These are phyloP conservation scores for Bujurquina vittata DNA, from an alignment of 2,113 vertebrate species.

Conservation along the genomic window DNA sequence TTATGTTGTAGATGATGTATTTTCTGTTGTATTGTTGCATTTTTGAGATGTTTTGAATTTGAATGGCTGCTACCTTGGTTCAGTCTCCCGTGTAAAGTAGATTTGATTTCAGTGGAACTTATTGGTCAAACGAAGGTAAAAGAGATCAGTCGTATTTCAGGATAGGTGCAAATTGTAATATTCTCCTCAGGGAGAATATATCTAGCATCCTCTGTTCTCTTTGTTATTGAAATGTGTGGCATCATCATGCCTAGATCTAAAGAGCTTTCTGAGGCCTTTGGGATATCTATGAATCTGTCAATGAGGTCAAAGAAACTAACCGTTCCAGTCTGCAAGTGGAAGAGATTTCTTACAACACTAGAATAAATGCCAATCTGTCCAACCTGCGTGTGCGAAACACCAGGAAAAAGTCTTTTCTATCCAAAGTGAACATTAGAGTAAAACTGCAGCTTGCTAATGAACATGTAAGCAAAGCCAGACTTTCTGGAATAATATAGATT, in stretches of 20 bases:
- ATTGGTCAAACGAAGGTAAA: not conserved
- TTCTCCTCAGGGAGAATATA: not conserved
- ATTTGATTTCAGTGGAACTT: rapidly evolving
- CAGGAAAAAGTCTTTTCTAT: not conserved
- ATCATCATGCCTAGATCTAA: not conserved
- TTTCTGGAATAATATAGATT: not conserved
- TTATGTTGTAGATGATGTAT: not conserved
- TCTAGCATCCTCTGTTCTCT: not conserved
- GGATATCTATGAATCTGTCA: not conserved
- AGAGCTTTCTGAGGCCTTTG: not conserved
- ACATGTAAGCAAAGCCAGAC: not conserved
- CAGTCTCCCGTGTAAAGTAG: not conserved
- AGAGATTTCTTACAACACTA: not conserved
- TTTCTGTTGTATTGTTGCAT: not conserved
- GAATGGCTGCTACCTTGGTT: not conserved
- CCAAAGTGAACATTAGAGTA: not conserved
- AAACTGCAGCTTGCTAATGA: not conserved
- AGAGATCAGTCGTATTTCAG: not conserved
- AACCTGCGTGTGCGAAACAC: rapidly evolving
- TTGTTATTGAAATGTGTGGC: not conserved
- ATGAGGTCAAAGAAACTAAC: not conserved
- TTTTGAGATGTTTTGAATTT: too few species aligned
- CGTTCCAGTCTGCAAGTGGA: not conserved
- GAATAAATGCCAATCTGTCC: not conserved
- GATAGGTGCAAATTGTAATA: rapidly evolving